Conservation (phyloP, 35 echinoderm and acorn worm genomes). For the Apostichopus parvimensis region DNA sequence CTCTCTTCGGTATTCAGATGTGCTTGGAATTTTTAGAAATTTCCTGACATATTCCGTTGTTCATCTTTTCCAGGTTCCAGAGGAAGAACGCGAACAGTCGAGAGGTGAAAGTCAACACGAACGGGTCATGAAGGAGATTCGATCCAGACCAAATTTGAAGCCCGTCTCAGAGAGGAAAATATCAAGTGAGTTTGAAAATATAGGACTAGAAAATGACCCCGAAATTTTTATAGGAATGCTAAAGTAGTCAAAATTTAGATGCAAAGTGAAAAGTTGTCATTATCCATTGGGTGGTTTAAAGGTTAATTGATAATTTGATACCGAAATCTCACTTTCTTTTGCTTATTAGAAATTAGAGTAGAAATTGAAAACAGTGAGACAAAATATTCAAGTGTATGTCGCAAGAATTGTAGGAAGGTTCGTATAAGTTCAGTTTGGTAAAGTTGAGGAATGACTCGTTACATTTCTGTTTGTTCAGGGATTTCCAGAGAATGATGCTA, state of each 20-base stretch:
- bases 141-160: conserved; percentile 62
- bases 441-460: too few species aligned
- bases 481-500: too few species aligned
- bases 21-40: not conserved
- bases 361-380: too few species aligned
- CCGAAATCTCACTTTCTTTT: not conserved
- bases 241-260: too few species aligned
- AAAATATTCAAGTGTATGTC: too few species aligned
- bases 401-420: too few species aligned
- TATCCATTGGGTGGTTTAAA: too few species aligned
- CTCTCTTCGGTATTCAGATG: not conserved
- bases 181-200: conserved; percentile 60
- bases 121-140: conserved; percentile 67
- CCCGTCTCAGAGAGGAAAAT: conserved; percentile 61
- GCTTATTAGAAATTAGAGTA: not conserved
- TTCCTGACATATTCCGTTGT: not conserved
- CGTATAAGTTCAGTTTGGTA: too few species aligned
- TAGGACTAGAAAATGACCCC: not conserved
- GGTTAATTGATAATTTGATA: too few species aligned
- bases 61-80: conserved; percentile 4
- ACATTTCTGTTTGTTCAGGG: too few species aligned
- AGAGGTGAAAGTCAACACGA: conserved; percentile 57
- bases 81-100: conserved; percentile 32
- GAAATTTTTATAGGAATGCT: not conserved
- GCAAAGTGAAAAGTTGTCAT: not conserved